Conservation (phyloP, 1,140 invertebrate genomes). For the Odontomachus brunneus region DNA sequence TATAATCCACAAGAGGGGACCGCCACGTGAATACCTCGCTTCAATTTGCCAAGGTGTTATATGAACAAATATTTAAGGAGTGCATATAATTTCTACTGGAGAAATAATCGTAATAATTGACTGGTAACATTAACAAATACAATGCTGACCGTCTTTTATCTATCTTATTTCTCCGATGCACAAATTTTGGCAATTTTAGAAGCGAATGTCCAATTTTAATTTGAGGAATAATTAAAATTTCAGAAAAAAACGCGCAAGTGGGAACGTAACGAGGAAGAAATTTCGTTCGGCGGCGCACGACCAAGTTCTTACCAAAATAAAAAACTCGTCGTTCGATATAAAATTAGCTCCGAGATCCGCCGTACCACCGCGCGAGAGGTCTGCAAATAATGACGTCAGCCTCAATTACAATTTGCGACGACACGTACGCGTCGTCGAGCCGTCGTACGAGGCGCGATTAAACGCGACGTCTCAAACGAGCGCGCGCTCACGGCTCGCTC, state of each 20-base stretch:
- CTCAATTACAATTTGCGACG: conserved; percentile 42
- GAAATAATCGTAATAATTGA: background rate
- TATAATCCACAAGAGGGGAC: background rate
- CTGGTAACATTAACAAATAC: background rate
- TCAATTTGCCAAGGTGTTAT: background rate
- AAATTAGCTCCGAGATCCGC: conserved; percentile 16
- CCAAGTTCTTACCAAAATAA: conserved; percentile 20
- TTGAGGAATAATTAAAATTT: background rate
- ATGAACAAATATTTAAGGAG: background rate
- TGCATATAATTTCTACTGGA: background rate
- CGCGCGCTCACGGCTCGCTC: background rate
- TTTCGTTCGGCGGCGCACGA: background rate
- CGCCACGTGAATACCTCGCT: background rate
- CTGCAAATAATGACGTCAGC: conserved; percentile 43
- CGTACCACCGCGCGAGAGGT: background rate
- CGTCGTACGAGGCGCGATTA: conserved; percentile 33
- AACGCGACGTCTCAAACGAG: background rate
- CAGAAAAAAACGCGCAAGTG: background rate
- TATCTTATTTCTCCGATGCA: background rate
- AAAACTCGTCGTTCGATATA: conserved; percentile 15
- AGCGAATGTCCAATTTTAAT: background rate
- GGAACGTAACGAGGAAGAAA: background rate
- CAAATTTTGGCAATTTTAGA: background rate
- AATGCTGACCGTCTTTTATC: background rate
- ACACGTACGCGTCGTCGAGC: conserved; percentile 2